Evolutionary conservation across 2,797 vertebrate genomes (phyloP), one percentile per base, ranked within the genome.

Genomic region (Sebastes miniatus): DNA sequence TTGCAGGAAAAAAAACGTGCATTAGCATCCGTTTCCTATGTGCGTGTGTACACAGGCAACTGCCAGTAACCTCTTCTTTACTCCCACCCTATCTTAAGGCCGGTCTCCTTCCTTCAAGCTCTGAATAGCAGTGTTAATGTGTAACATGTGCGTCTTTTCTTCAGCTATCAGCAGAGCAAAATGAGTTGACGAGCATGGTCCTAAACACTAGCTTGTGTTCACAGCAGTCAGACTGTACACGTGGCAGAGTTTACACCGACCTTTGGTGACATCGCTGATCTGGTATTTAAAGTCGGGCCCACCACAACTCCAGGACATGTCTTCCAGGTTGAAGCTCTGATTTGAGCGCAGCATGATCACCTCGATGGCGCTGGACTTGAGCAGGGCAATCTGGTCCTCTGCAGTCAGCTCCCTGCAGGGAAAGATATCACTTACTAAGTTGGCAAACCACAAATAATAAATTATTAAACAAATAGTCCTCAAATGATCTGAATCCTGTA

Each of bases 311-410:
- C 98, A 99, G 43, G 96, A 95, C 98, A 99, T 99, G 89, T 99
- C 98, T 10, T 99, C 97, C 71, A 98, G 86, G 87, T 92, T 97
- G 93, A 99, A 99, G 63, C 98, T 98, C 92, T 99, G 96, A 91
- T 99, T 99, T 18, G 98, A 99, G 61, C 98, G 96, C 76, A 99
- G 92, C 98, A 99, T 99, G 91, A 99, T 99, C 86, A 99, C 97
- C 94, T 99, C 98, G 0, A 99, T 99, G 90, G 97, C 98, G 0
- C 98, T 99, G 64, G 98, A 99, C 90, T 99, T 99, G 29, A 99
- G 94, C 90, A 99, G 94, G 39, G 98, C 97, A 0, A 99, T 99
- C 96, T 99, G 98, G 92, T 99, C 98, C 70, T 99, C 98, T 0
- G 97, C 95, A 3, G 95, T 96, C 89, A 99, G 96, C 6, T 98